A percentile compares a stretch with the other conserved stretches of the same genome.
phyloP scores from a whole-genome alignment of 2,797 vertebrate genomes.

The Myotis findleyi region DNA sequence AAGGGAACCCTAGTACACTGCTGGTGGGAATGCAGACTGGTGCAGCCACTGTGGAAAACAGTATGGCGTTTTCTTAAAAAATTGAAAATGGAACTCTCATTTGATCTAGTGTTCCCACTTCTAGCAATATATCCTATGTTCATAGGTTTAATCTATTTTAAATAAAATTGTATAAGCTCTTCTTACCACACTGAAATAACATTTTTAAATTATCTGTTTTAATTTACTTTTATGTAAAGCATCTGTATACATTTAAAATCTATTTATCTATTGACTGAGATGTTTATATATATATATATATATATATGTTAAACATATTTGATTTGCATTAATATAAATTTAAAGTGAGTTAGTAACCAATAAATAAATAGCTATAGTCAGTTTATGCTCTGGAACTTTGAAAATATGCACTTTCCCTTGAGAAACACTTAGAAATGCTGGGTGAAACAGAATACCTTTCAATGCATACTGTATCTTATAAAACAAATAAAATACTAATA shows the following conservation, averaged over 20 bases:
- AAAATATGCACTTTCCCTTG: background rate
- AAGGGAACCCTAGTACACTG: too few relatives aligned
- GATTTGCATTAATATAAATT: background rate
- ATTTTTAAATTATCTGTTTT: background rate
- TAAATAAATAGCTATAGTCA: background rate
- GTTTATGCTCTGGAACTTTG: background rate
- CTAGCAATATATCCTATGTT: too few relatives aligned
- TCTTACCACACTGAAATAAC: background rate
- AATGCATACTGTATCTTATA: background rate
- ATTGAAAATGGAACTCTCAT: too few relatives aligned
- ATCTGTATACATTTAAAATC: background rate
- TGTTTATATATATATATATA: background rate
- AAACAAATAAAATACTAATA: constrained; percentile 3
- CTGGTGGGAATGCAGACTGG: too few relatives aligned
- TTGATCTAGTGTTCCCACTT: too few relatives aligned
- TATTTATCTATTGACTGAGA: background rate
- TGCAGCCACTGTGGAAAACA: too few relatives aligned
- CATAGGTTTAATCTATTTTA: background rate
- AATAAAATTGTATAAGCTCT: background rate
- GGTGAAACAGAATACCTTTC: background rate
- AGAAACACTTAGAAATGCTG: background rate
- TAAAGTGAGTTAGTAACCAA: background rate
- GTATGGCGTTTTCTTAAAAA: too few relatives aligned
- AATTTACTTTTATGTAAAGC: background rate
- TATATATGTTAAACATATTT: background rate